Evolutionary conservation across 2,113 vertebrate species (phyloP).

Genomic region (Leptodactylus fuscus): DNA sequence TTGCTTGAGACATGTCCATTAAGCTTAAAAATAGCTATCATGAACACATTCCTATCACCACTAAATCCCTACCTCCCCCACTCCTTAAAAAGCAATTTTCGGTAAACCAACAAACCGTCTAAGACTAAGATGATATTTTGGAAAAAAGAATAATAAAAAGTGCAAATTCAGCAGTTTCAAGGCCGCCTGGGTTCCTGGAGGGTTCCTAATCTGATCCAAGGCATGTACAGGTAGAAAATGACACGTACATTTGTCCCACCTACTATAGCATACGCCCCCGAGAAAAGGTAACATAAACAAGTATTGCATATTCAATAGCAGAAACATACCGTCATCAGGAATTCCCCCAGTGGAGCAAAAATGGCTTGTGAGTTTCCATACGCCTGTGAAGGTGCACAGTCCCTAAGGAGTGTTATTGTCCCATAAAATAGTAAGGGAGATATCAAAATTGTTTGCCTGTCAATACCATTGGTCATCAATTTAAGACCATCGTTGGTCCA

Average conservation of each 20-base stretch:
- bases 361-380: no score
- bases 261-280: neutral
- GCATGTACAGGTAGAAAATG: neutral
- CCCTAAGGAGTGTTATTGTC: no score
- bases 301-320: neutral
- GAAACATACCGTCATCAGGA: no score
- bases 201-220: neutral
- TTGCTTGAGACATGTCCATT: slow-evolving; percentile 26
- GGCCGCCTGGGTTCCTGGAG: neutral
- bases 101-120: neutral
- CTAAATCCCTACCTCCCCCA: no score
- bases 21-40: slow-evolving; percentile 21
- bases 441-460: no score
- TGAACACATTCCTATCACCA: no score
- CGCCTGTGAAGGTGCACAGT: no score
- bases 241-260: neutral
- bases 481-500: no score
- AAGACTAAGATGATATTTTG: neutral
- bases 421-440: no score
- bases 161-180: neutral
- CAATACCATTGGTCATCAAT: no score
- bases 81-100: neutral
- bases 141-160: neutral
- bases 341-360: no score
- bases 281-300: neutral